Conservation (phyloP, 2,113 vertebrate genomes). For the Microtus pennsylvanicus region DNA sequence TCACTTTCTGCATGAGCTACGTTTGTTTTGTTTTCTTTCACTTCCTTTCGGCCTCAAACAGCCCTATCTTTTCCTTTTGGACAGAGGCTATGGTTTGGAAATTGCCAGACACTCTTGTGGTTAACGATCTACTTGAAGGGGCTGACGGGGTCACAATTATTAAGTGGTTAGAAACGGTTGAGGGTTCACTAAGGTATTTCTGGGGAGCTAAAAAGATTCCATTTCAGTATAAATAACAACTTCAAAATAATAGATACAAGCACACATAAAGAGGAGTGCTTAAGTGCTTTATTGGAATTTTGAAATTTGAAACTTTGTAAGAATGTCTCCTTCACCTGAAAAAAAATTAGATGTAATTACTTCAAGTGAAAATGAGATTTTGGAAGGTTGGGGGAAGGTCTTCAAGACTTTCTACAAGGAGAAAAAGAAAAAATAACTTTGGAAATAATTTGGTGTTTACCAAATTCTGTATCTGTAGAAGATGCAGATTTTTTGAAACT, state of each 20-base stretch:
- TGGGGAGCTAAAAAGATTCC: constrained; percentile 52
- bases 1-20: constrained; percentile 79
- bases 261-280: constrained; percentile 33
- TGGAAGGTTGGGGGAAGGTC: neutral
- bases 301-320: constrained; percentile 76
- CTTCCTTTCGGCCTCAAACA: constrained; percentile 81
- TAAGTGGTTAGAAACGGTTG: constrained; percentile 70
- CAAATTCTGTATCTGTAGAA: constrained; percentile 63
- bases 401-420: constrained; percentile 50
- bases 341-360: constrained; percentile 60
- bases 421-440: constrained; percentile 61
- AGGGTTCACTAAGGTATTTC: constrained; percentile 68
- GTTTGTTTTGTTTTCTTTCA: constrained; percentile 81
- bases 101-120: constrained; percentile 72
- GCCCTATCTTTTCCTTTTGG: constrained; percentile 78
- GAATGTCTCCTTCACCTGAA: constrained; percentile 72
- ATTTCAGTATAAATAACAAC: constrained; percentile 54
- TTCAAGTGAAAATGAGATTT: constrained; percentile 75
- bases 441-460: constrained; percentile 57
- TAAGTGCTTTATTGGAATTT: constrained; percentile 61
- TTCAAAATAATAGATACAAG: constrained; percentile 45
- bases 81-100: constrained; percentile 73
- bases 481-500: constrained; percentile 33
- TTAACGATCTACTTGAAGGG: constrained; percentile 73
- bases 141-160: constrained; percentile 70